Conservation (phyloP, 2,113 vertebrate species). For the Microcebus tavaratra region DNA sequence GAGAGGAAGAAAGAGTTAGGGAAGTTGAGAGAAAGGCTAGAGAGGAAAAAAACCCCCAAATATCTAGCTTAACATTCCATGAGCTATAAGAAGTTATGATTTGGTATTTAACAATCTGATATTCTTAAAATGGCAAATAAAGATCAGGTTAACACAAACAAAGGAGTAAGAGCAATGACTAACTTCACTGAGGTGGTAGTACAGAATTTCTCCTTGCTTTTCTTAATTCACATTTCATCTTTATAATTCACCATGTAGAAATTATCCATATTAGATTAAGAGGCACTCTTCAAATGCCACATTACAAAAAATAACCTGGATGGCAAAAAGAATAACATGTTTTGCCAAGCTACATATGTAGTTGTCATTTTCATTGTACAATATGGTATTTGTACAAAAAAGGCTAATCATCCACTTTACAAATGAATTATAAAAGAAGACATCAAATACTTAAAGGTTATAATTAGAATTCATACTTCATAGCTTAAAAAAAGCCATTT, state of each 20-base stretch:
- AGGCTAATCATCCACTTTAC: background rate
- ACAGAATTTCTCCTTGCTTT: slow-evolving; percentile 30
- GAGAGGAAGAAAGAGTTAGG: slow-evolving; percentile 41
- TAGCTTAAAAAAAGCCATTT: background rate
- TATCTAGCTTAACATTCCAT: slow-evolving; percentile 47
- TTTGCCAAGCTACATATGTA: slow-evolving; percentile 1
- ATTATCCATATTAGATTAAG: slow-evolving; percentile 40
- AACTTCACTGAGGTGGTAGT: background rate
- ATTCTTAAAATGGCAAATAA: slow-evolving; percentile 50
- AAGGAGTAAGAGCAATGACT: background rate
- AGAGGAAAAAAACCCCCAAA: slow-evolving; percentile 36
- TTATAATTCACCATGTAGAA: slow-evolving; percentile 25
- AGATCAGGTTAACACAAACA: slow-evolving; percentile 47
- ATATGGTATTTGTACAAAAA: background rate
- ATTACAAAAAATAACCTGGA: background rate
- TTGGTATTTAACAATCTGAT: slow-evolving; percentile 40
- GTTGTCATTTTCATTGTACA: background rate
- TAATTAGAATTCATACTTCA: slow-evolving; percentile 44
- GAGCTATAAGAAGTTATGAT: slow-evolving; percentile 31
- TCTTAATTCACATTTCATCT: background rate
- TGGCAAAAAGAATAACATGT: background rate
- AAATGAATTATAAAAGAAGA: slow-evolving; percentile 51
- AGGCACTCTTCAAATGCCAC: slow-evolving; percentile 28
- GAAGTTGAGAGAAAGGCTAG: slow-evolving; percentile 13
- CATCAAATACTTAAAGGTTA: slow-evolving; percentile 42